Base-by-base conservation (phyloP, 2,888 invertebrate genomes). In the Drosophila barbarae region DNA sequence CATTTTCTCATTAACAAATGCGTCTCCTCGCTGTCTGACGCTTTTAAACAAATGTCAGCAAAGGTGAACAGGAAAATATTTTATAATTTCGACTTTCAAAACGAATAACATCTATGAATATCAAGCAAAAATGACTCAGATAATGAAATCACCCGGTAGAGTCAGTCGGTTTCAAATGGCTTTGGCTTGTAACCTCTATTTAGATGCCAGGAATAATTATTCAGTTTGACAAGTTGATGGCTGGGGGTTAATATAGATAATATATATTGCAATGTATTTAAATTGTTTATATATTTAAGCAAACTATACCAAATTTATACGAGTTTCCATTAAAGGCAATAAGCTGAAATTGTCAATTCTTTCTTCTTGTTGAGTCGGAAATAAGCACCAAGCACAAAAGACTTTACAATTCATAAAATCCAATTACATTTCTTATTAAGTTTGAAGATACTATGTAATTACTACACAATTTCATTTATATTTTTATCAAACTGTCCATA, bases 31-130 rank as follows among this genome's bases (percentile, higher is more conserved):
- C 10, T 12, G 58, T 58, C 58, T 49, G 21, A 8, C 13, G 13
- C 28, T 38, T 30, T 38, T 5, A 34, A 57, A 35, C 42, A 35
- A 55, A 56, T 58, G 41, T 6, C 35, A 49, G 38, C 18, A 23
- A 61, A 59, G 60, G 60, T 61, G 60, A 59, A 34, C 60, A 35
- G 44, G 38, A n/a, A 39, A 41, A 41, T 41, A 57, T 53, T 26
- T 35, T 12, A 53, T 53, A 35, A 42, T 53, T 34, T 41, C 12
- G 21, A 32, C 32, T 65, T 38, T 55, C 28, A 35, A 55, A 50
- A 38, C 13, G 38, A 66, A 44, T 65, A 26, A 44, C 34, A 12
- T 42, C 5, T 10, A 30, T 44, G 23, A 42, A 36, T 46, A 44
- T 21, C 28, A 10, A 36, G 30, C 36, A 30, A 21, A 46, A 7